Evolutionary conservation across 92 coral and sea anemone species (phyloP).

Genomic region (Porites lobata): DNA sequence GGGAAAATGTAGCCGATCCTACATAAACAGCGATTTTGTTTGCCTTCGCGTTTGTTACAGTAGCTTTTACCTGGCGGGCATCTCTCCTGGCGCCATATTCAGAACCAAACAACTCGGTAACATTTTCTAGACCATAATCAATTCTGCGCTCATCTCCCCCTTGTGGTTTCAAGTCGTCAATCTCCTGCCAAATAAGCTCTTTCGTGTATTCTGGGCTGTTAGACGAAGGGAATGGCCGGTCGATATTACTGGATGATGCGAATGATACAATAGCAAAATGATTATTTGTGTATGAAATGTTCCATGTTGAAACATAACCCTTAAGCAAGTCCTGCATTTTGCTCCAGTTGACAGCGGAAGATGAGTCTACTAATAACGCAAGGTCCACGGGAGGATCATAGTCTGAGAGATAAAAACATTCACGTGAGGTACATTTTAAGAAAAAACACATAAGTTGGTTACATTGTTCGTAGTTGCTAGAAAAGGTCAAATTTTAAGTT

Average conservation of each 20-base stretch:
- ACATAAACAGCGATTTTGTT: background rate
- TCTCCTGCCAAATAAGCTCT: slow-evolving; percentile 34
- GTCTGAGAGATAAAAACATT: background rate
- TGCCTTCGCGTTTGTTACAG: background rate
- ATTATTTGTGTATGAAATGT: slow-evolving; percentile 68
- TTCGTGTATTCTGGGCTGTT: slow-evolving; percentile 61
- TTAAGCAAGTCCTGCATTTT: slow-evolving; percentile 67
- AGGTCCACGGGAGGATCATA: slow-evolving; percentile 72
- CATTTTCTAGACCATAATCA: slow-evolving; percentile 57
- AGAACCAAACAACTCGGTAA: slow-evolving; percentile 58
- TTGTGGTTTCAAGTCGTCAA: slow-evolving; percentile 49
- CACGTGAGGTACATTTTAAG: no score
- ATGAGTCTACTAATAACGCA: slow-evolving; percentile 77
- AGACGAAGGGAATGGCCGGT: slow-evolving; percentile 49
- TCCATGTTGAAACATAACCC: slow-evolving; percentile 66
- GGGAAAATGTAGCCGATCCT: background rate
- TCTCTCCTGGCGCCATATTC: slow-evolving; percentile 61
- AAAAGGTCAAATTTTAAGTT: slow-evolving; percentile 6
- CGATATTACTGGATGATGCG: slow-evolving; percentile 50
- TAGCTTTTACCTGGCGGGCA: slow-evolving; percentile 35
- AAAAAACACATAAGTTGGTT: no score
- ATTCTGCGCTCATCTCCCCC: slow-evolving; percentile 67
- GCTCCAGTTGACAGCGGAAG: slow-evolving; percentile 72
- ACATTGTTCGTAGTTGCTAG: no score
- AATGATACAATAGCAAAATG: slow-evolving; percentile 75